Evolutionary conservation across 2,797 vertebrate species (phyloP).

Genomic region (Cheirogaleus major): DNA sequence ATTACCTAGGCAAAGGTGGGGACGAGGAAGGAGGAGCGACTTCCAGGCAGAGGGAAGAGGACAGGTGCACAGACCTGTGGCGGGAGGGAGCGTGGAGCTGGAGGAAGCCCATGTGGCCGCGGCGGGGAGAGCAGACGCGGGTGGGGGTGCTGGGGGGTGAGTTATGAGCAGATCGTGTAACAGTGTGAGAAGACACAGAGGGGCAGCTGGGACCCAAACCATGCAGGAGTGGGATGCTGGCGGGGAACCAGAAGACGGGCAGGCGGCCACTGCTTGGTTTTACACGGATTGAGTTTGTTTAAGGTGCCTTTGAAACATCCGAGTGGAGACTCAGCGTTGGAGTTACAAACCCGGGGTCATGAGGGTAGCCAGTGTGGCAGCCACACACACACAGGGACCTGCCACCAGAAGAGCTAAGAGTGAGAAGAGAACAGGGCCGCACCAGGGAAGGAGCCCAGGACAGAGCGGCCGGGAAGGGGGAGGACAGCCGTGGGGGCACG

Average conservation of each 20-base stretch:
- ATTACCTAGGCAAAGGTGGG: not conserved
- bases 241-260: not conserved
- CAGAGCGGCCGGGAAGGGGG: no score
- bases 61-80: not conserved
- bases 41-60: not conserved
- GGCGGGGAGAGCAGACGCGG: not conserved
- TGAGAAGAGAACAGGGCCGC: not conserved
- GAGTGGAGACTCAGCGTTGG: not conserved
- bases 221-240: not conserved
- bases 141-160: not conserved
- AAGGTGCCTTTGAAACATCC: not conserved
- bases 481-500: rapidly evolving
- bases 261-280: not conserved
- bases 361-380: not conserved
- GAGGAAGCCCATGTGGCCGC: not conserved
- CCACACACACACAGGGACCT: no score
- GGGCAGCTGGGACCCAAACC: not conserved
- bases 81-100: not conserved
- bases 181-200: not conserved
- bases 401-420: not conserved
- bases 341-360: not conserved
- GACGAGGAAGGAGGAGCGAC: no score
- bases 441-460: not conserved
- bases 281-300: not conserved
- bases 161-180: not conserved